These are phyloP conservation scores for Pavo muticus DNA, from an alignment of 2,113 vertebrate genomes.

Conservation along the genomic window DNA sequence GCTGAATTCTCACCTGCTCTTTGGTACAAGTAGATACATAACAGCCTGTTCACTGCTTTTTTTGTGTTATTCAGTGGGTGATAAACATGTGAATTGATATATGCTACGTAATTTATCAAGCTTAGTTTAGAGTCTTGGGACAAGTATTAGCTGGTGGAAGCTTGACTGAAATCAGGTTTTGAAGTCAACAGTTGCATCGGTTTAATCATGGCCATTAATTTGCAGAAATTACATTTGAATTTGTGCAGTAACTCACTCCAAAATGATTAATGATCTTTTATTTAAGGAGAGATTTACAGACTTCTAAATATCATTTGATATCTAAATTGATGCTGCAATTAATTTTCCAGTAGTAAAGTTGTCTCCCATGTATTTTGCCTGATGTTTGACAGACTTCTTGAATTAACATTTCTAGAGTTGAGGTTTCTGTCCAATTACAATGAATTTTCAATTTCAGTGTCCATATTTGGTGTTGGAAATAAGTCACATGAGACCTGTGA, in stretches of 20 bases:
- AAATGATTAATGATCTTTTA: slow-evolving; percentile 25
- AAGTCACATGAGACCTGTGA: neutral
- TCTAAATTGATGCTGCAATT: slow-evolving; percentile 50
- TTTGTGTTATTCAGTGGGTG: neutral
- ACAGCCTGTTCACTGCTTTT: neutral
- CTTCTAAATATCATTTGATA: slow-evolving; percentile 31
- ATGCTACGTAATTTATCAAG: neutral
- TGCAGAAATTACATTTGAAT: neutral
- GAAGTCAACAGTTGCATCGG: neutral
- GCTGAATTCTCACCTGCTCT: neutral
- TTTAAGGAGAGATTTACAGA: slow-evolving; percentile 49
- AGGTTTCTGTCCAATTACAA: neutral
- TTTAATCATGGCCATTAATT: slow-evolving; percentile 15
- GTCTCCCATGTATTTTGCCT: slow-evolving; percentile 55
- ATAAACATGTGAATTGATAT: neutral
- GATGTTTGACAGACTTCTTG: slow-evolving; percentile 47
- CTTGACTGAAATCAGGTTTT: neutral
- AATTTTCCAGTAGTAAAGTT: slow-evolving; percentile 21
- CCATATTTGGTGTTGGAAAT: neutral
- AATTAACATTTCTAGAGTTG: slow-evolving; percentile 40
- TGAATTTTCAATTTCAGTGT: slow-evolving; percentile 27
- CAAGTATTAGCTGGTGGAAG: neutral
- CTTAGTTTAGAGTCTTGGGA: neutral
- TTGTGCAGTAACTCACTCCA: slow-evolving; percentile 28
- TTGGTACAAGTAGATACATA: neutral